phyloP scores from a whole-genome alignment of 2,797 vertebrate species.

The Rallus crepitans region DNA sequence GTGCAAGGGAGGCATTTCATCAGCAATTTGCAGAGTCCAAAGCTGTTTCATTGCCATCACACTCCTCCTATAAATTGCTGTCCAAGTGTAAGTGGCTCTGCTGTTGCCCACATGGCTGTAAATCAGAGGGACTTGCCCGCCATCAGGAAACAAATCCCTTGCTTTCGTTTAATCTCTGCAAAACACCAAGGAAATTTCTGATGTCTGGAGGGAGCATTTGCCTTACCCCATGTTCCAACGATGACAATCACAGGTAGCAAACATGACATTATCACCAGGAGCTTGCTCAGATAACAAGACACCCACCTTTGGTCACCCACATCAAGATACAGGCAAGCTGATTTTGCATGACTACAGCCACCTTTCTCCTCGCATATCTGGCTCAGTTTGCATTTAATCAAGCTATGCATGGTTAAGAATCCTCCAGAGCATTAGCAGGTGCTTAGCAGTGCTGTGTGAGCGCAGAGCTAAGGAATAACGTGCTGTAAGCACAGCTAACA shows the following conservation, averaged over 20 bases:
- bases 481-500: constrained; percentile 64
- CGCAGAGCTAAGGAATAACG: constrained; percentile 65
- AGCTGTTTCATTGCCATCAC: neutral
- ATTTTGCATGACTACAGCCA: neutral
- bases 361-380: neutral
- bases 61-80: constrained; percentile 22
- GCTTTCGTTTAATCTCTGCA: constrained; percentile 27
- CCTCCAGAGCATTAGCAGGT: constrained; percentile 69
- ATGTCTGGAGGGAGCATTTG: neutral
- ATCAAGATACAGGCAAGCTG: neutral
- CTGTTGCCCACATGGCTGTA: neutral
- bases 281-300: neutral
- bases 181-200: neutral
- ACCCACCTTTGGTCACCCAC: neutral
- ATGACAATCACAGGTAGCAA: neutral
- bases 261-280: neutral
- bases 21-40: neutral
- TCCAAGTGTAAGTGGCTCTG: constrained; percentile 32
- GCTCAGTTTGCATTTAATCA: constrained; percentile 37
- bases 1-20: neutral
- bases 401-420: constrained; percentile 44
- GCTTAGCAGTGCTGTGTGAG: constrained; percentile 61
- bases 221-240: neutral
- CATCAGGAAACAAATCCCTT: neutral
- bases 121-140: constrained; percentile 3